phyloP scores from a whole-genome alignment of 2,888 invertebrate genomes.

The Cheilosia variabilis region DNA sequence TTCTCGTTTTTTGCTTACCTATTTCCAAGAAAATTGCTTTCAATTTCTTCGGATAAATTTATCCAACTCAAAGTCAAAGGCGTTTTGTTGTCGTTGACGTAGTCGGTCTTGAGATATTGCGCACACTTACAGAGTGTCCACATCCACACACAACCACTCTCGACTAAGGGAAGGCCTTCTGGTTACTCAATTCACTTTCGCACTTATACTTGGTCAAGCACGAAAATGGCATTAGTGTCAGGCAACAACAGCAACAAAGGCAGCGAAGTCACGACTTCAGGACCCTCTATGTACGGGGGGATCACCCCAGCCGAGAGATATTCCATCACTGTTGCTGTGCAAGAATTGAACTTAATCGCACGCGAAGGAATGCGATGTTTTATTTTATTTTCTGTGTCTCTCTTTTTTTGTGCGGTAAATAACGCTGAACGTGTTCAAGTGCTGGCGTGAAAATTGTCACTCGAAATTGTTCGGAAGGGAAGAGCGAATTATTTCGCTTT shows the following conservation, averaged over 20 bases:
- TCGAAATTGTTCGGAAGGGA: conserved; percentile 17
- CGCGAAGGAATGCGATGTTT: conserved; percentile 46
- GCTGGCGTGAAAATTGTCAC: conserved; percentile 42
- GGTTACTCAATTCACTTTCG: conserved; percentile 37
- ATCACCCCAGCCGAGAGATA: neutral
- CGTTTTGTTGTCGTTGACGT: neutral
- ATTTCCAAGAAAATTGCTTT: conserved; percentile 25
- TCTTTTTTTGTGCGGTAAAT: neutral
- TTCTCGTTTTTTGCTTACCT: neutral
- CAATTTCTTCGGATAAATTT: conserved; percentile 29
- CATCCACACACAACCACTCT: neutral
- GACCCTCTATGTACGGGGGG: neutral
- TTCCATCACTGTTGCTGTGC: conserved; percentile 22
- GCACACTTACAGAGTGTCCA: neutral
- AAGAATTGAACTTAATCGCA: conserved; percentile 59
- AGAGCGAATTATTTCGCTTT: conserved; percentile 41
- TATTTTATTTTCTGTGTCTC: neutral
- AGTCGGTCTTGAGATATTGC: conserved; percentile 14
- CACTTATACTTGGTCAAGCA: conserved; percentile 64
- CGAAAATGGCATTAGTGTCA: conserved; percentile 53
- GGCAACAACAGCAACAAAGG: conserved; percentile 18
- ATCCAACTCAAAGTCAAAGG: conserved; percentile 10
- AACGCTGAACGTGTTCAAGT: conserved; percentile 21
- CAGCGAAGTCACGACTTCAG: neutral
- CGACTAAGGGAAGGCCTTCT: conserved; percentile 1